These are phyloP conservation scores for Sminthurides bifidus DNA, from an alignment of 1,140 invertebrate species.

Conservation along the genomic window DNA sequence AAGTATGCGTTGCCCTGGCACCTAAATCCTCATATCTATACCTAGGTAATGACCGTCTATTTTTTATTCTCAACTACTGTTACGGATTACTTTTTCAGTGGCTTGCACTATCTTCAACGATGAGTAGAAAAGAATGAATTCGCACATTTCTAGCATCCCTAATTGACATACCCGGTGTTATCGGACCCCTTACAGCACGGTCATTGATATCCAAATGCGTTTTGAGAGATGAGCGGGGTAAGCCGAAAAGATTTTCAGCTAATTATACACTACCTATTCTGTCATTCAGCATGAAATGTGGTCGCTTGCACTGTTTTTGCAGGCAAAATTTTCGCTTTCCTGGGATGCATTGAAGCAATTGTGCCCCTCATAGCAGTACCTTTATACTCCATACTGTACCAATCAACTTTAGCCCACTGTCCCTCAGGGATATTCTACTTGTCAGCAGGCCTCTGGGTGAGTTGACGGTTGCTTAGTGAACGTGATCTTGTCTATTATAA, in stretches of 20 bases:
- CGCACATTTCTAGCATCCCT: constrained; percentile 16
- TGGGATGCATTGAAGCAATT: constrained; percentile 31
- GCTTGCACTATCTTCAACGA: too few species aligned
- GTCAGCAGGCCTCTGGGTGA: constrained; percentile 22
- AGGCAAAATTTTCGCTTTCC: constrained; percentile 30
- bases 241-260: constrained; percentile 5
- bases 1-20: constrained; percentile 16
- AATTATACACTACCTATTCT: too few species aligned
- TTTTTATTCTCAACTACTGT: not conserved
- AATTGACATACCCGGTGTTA: constrained; percentile 26
- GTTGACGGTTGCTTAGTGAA: too few species aligned
- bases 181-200: constrained; percentile 23
- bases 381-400: constrained; percentile 28
- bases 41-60: constrained; percentile 10
- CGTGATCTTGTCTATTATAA: constrained; percentile 20
- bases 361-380: constrained; percentile 29
- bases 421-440: constrained; percentile 27
- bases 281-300: too few species aligned
- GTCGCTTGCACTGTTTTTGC: constrained; percentile 1
- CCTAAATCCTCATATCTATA: constrained; percentile 14
- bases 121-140: too few species aligned
- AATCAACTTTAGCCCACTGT: constrained; percentile 16
- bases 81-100: too few species aligned
- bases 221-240: constrained; percentile 27
- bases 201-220: constrained; percentile 31